A percentile compares a stretch with the other conserved stretches of the same genome.
Evolutionary conservation across 1,140 invertebrate genomes (phyloP).

Genomic region (Lordiphosa clarofinis): DNA sequence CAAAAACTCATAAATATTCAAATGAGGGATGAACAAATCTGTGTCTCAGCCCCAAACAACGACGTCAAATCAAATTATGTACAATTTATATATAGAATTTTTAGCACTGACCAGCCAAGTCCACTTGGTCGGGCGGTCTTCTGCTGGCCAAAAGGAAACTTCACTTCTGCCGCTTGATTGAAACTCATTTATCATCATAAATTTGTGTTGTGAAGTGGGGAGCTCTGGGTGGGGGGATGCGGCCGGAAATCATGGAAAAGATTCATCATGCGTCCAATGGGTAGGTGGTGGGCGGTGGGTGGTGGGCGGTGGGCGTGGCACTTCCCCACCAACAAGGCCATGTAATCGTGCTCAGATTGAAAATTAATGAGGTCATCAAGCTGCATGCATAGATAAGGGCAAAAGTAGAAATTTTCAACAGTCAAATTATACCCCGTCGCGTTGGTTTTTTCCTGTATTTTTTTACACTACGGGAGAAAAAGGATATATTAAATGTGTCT

Average conservation of each 20-base stretch:
- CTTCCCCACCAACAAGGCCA: constrained; percentile 12
- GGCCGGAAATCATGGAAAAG: constrained; percentile 25
- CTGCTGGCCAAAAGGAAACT: constrained; percentile 42
- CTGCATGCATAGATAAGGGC: constrained; percentile 28
- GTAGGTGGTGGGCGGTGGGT: constrained; percentile 1
- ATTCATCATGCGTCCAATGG: constrained; percentile 59
- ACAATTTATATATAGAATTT: constrained; percentile 62
- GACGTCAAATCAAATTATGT: constrained; percentile 64
- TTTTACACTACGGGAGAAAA: constrained; percentile 5
- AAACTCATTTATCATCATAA: constrained; percentile 79
- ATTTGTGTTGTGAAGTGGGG: constrained; percentile 38
- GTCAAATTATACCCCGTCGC: constrained; percentile 1
- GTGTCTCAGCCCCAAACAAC: constrained; percentile 17
- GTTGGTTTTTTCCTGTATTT: neutral
- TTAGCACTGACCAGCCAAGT: constrained; percentile 5
- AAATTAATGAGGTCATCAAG: constrained; percentile 79
- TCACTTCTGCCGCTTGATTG: constrained; percentile 77
- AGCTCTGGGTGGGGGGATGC: constrained; percentile 13
- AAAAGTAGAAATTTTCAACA: constrained; percentile 24
- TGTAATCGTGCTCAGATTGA: constrained; percentile 78
- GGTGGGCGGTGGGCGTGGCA: constrained; percentile 25
- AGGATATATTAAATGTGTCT: neutral
- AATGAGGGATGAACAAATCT: constrained; percentile 47
- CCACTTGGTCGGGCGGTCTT: constrained; percentile 35
- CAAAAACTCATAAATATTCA: constrained; percentile 65